Evolutionary conservation across 2,797 vertebrate genomes (phyloP).

Genomic region (Cheracebus regulus): DNA sequence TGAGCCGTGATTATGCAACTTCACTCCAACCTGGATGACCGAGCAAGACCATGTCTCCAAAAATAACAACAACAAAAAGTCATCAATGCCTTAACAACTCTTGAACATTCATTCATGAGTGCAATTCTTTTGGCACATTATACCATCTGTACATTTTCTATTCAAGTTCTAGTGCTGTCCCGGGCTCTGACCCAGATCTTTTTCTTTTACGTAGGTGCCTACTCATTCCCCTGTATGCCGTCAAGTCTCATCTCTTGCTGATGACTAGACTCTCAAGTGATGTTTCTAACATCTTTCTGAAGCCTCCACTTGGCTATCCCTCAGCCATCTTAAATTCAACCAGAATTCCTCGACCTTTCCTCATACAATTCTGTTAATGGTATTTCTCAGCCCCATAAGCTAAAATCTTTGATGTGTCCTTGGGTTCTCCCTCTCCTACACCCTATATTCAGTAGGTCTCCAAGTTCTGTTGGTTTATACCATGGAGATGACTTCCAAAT

Average conservation of each 20-base stretch:
- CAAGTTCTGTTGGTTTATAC: not conserved
- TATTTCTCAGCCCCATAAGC: not conserved
- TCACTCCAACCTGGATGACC: not conserved
- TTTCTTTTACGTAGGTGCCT: not conserved
- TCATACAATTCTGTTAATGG: not conserved
- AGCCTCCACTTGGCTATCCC: not conserved
- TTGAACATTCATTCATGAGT: not conserved
- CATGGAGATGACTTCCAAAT: not conserved
- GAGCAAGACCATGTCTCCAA: not conserved
- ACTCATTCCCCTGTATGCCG: not conserved
- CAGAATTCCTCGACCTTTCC: not conserved
- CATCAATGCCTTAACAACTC: not conserved
- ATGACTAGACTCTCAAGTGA: not conserved
- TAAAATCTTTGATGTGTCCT: not conserved
- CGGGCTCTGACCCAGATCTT: not conserved
- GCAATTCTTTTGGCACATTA: not conserved
- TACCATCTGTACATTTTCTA: not conserved
- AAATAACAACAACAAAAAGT: not conserved
- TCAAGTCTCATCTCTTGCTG: not conserved
- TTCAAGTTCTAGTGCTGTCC: not conserved
- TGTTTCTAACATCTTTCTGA: not conserved
- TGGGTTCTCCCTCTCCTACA: not conserved
- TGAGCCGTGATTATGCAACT: not conserved
- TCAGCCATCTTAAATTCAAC: not conserved
- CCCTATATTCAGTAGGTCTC: not conserved